phyloP scores from a whole-genome alignment of 64 coral and sea anemone genomes.

The Orbicella faveolata region DNA sequence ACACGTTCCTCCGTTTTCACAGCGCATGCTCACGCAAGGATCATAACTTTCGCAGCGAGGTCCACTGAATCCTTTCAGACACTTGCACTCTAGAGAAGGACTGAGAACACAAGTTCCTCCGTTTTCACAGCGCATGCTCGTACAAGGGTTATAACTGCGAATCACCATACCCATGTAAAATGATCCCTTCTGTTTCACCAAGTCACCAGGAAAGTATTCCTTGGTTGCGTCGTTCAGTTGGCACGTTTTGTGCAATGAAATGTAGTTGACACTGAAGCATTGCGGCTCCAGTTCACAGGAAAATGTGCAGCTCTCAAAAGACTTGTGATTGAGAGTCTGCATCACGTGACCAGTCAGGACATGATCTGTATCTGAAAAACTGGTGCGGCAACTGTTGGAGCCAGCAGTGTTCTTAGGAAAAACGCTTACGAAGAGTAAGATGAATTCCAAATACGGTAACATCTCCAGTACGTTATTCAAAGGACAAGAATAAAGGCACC shows the following conservation, averaged over 20 bases:
- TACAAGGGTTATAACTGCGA: not conserved
- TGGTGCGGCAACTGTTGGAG: not conserved
- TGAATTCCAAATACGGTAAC: not conserved
- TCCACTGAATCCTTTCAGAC: not conserved
- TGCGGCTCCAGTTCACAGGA: conserved; percentile 19
- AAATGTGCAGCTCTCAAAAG: conserved; percentile 28
- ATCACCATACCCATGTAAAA: conserved; percentile 12
- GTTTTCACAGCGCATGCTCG: conserved; percentile 34
- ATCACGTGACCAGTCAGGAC: not conserved
- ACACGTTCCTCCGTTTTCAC: conserved; percentile 39
- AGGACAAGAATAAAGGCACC: not conserved
- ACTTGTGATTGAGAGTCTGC: not conserved
- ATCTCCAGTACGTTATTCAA: not conserved
- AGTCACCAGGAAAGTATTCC: not conserved
- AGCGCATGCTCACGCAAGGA: conserved; percentile 18
- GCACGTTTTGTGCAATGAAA: not conserved
- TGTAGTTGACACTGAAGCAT: conserved; percentile 28
- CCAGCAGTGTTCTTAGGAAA: not conserved
- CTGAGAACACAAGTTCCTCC: conserved; percentile 12
- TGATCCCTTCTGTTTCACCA: not conserved
- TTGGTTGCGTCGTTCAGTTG: conserved; percentile 5
- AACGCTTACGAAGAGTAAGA: not conserved
- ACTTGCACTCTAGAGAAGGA: not conserved
- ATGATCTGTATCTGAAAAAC: not conserved
- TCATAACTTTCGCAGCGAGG: not conserved